phyloP scores from a whole-genome alignment of 2,888 invertebrate genomes.

The Philhelius pedissequus region DNA sequence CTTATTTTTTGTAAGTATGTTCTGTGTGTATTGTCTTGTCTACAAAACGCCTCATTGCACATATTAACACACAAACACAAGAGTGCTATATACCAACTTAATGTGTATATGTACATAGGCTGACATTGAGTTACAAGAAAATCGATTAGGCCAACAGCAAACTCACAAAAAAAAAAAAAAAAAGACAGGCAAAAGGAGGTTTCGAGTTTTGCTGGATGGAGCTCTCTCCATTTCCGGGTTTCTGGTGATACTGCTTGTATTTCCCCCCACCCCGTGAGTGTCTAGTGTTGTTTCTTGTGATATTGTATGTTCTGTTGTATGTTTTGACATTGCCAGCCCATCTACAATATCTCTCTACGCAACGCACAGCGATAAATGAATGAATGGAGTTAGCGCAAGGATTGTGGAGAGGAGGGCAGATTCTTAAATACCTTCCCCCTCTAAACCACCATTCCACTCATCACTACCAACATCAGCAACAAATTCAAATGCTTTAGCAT shows the following conservation, averaged over 20 bases:
- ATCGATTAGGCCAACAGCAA: constrained; percentile 60
- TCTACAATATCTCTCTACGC: constrained; percentile 45
- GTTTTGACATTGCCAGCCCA: constrained; percentile 10
- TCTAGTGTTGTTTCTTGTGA: constrained; percentile 29
- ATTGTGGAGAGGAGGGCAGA: neutral
- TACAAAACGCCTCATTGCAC: constrained; percentile 29
- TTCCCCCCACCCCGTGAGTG: neutral
- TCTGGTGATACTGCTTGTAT: constrained; percentile 9
- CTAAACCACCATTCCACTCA: too few relatives aligned
- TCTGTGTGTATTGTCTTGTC: constrained; percentile 1
- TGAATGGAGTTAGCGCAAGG: neutral
- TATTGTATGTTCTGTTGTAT: constrained; percentile 11
- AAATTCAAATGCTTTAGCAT: constrained; percentile 48
- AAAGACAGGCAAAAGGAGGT: neutral
- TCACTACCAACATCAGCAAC: constrained; percentile 32
- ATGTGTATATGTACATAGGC: constrained; percentile 50
- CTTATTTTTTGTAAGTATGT: neutral
- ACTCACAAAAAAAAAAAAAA: neutral
- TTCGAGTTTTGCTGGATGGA: constrained; percentile 12
- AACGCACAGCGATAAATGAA: constrained; percentile 25
- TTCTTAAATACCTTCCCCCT: constrained; percentile 56
- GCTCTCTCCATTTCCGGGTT: constrained; percentile 29
- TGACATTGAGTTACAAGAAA: constrained; percentile 67
- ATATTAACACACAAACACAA: constrained; percentile 50
- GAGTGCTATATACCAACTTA: constrained; percentile 23